Evolutionary conservation across 2,113 vertebrate species (phyloP).

Genomic region (Tetraodon nigroviridis): DNA sequence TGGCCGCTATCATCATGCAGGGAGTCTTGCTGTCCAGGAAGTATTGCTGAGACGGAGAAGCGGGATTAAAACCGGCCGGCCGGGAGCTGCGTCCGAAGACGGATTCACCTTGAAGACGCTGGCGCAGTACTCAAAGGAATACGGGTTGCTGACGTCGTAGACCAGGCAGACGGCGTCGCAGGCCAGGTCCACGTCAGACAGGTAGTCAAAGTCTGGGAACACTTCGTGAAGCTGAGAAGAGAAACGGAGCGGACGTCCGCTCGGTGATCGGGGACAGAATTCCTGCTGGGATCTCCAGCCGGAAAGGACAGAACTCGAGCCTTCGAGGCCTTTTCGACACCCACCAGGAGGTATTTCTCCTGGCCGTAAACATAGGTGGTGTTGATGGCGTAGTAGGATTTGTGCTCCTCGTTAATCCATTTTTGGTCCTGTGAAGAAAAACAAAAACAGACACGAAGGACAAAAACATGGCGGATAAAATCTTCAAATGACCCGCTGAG

Average conservation of each 20-base stretch:
- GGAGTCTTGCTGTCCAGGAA: slow-evolving; percentile 93
- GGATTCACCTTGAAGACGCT: slow-evolving; percentile 88
- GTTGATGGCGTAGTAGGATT: slow-evolving; percentile 92
- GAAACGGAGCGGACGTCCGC: not conserved
- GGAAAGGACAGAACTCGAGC: not conserved
- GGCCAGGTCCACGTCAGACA: slow-evolving; percentile 83
- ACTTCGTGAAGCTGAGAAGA: slow-evolving; percentile 83
- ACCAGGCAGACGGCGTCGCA: slow-evolving; percentile 92
- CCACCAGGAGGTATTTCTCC: slow-evolving; percentile 96
- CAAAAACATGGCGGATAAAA: not conserved
- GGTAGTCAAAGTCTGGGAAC: slow-evolving; percentile 85
- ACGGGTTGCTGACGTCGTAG: slow-evolving; percentile 90
- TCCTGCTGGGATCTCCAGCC: too few relatives aligned
- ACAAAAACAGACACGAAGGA: not conserved
- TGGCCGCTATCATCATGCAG: slow-evolving; percentile 89
- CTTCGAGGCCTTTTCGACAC: slow-evolving; percentile 30
- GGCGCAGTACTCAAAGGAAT: slow-evolving; percentile 93
- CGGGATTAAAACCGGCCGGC: not conserved
- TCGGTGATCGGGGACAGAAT: too few relatives aligned
- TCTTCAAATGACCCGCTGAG: too few relatives aligned
- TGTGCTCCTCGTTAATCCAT: slow-evolving; percentile 84
- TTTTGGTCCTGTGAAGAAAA: slow-evolving; percentile 59
- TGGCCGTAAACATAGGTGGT: slow-evolving; percentile 94
- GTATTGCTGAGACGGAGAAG: slow-evolving; percentile 79
- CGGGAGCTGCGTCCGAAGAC: too few relatives aligned